Conservation (phyloP, 2,797 vertebrate genomes). For the Psittacula derbiana region DNA sequence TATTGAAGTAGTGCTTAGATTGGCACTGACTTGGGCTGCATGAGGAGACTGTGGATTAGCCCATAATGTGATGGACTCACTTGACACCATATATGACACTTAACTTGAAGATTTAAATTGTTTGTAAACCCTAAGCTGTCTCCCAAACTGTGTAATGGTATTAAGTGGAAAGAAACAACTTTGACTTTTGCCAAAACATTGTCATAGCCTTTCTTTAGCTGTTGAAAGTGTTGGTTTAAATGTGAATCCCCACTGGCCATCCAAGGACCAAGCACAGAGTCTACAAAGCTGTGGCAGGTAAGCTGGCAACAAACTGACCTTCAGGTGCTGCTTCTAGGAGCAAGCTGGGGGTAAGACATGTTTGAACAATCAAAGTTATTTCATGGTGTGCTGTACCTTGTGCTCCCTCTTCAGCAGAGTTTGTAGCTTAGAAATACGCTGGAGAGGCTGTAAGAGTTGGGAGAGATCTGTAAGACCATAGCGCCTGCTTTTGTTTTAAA, state of each 20-base stretch:
- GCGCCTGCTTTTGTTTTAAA: neutral
- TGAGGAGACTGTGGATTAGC: neutral
- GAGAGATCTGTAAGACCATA: neutral
- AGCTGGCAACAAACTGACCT: neutral
- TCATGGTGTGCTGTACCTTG: neutral
- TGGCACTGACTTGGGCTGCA: neutral
- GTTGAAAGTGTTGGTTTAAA: neutral
- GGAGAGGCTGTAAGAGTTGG: neutral
- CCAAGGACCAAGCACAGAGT: rapidly evolving
- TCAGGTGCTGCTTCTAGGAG: neutral
- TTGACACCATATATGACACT: rapidly evolving
- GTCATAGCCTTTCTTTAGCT: neutral
- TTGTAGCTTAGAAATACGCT: neutral
- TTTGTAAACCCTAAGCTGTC: neutral
- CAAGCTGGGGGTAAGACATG: rapidly evolving
- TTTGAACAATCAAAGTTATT: neutral
- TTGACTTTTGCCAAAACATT: neutral
- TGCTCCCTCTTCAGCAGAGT: neutral
- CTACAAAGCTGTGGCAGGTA: neutral
- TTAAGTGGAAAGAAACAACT: neutral
- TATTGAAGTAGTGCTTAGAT: neutral
- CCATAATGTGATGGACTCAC: neutral
- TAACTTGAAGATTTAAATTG: neutral
- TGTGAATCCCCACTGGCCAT: rapidly evolving
- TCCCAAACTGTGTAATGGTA: neutral